Conservation (phyloP, 2,113 vertebrate species). For the Turdus rufiventris region DNA sequence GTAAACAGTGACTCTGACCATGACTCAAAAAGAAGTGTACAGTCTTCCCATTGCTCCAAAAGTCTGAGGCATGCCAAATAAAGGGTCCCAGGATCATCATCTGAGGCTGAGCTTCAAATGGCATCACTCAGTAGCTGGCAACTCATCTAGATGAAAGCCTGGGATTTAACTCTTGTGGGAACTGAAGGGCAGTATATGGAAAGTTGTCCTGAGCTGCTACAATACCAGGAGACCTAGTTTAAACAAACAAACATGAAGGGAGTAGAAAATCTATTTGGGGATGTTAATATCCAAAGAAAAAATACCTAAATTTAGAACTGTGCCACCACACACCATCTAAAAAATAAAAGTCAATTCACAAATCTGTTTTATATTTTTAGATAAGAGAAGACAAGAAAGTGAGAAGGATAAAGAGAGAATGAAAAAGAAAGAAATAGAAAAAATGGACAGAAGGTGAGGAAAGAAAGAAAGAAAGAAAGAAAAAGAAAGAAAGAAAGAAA, state of each 20-base stretch:
- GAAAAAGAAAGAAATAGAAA: neutral
- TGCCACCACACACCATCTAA: neutral
- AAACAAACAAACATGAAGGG: conserved; percentile 36
- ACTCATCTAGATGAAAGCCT: conserved; percentile 27
- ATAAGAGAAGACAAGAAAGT: neutral
- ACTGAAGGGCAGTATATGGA: conserved; percentile 42
- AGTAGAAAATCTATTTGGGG: conserved; percentile 41
- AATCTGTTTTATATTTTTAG: neutral
- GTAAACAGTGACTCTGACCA: neutral
- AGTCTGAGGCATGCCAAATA: conserved; percentile 41
- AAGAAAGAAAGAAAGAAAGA: neutral
- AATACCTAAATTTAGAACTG: conserved; percentile 23
- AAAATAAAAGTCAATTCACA: neutral
- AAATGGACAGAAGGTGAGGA: too few relatives aligned
- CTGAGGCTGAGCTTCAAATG: conserved; percentile 64
- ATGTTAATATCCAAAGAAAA: conserved; percentile 8
- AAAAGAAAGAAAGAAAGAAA: too few relatives aligned
- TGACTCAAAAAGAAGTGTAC: conserved; percentile 37
- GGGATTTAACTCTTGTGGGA: conserved; percentile 61
- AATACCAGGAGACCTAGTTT: conserved; percentile 43
- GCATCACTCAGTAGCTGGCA: conserved; percentile 50
- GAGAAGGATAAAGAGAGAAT: neutral
- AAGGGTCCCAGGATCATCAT: conserved; percentile 63
- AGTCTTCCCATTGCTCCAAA: conserved; percentile 44
- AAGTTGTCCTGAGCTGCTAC: conserved; percentile 39